These are phyloP conservation scores for Phymatocera aterrima DNA, from an alignment of 2,888 invertebrate genomes.

Conservation along the genomic window DNA sequence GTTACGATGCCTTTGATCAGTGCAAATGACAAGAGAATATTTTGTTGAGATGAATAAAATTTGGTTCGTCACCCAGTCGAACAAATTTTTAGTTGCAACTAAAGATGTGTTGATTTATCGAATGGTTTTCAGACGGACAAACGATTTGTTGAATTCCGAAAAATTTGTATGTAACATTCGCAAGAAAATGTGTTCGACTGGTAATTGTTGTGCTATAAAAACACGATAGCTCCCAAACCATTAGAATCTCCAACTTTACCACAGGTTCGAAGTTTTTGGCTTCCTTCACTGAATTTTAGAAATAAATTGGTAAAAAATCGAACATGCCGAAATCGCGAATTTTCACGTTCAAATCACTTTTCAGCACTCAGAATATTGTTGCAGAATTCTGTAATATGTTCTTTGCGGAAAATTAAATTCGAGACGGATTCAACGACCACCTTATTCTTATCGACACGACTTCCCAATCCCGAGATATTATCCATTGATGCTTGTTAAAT, in stretches of 20 bases:
- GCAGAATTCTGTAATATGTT: neutral
- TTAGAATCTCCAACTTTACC: neutral
- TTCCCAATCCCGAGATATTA: neutral
- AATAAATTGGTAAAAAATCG: neutral
- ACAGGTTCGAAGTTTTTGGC: neutral
- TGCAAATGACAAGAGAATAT: too few relatives aligned
- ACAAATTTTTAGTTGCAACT: too few relatives aligned
- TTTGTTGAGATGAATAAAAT: too few relatives aligned
- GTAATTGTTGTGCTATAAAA: neutral
- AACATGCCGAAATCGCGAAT: neutral
- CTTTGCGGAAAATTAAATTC: neutral
- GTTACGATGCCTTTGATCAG: too few relatives aligned
- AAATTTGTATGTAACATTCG: too few relatives aligned
- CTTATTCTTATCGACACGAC: neutral
- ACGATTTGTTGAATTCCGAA: too few relatives aligned
- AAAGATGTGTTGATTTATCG: too few relatives aligned
- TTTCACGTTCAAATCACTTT: neutral
- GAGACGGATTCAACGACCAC: neutral
- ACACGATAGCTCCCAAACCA: neutral
- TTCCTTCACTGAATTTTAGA: neutral
- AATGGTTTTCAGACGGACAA: too few relatives aligned
- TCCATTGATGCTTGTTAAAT: neutral
- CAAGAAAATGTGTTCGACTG: neutral
- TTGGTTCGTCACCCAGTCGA: too few relatives aligned
- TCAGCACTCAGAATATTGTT: neutral